phyloP scores from a whole-genome alignment of 1,140 invertebrate species.

The Tyrophagus putrescentiae region DNA sequence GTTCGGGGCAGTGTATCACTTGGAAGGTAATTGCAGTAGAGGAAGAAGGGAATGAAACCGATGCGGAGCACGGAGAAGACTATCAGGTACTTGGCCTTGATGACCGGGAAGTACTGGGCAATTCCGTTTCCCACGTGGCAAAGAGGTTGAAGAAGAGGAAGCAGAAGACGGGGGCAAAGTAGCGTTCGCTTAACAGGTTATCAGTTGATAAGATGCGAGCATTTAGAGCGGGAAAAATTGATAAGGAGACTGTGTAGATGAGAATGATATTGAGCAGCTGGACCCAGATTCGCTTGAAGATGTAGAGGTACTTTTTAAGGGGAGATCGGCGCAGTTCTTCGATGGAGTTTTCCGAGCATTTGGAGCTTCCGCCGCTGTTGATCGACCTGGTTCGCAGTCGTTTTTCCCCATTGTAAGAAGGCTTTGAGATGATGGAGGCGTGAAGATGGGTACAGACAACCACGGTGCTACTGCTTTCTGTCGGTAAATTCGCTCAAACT shows the following conservation, averaged over 20 bases:
- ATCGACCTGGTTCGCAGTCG: background rate
- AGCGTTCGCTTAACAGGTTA: conserved; percentile 31
- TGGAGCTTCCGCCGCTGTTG: background rate
- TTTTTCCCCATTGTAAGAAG: conserved; percentile 5
- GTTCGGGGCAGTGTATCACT: conserved; percentile 43
- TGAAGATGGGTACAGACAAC: background rate
- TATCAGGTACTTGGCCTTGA: conserved; percentile 56
- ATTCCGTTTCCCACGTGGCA: conserved; percentile 78
- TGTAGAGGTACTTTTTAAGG: background rate
- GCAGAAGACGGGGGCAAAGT: conserved; percentile 62
- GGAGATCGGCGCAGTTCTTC: background rate
- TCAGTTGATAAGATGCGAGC: conserved; percentile 41
- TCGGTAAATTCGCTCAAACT: background rate
- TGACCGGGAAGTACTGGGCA: conserved; percentile 60
- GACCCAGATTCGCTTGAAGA: conserved; percentile 41
- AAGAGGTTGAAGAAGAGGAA: conserved; percentile 86
- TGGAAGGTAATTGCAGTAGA: conserved; percentile 67
- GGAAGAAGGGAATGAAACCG: conserved; percentile 70
- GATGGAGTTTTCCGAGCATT: background rate
- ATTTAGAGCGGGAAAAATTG: conserved; percentile 77
- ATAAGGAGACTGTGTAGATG: conserved; percentile 78
- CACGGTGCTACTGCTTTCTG: background rate
- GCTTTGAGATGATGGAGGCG: background rate
- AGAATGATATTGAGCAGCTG: conserved; percentile 85
- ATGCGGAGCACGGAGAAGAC: conserved; percentile 61